These are phyloP conservation scores for Reticulitermes lucifugus DNA, from an alignment of 2,888 invertebrate species.

Conservation along the genomic window DNA sequence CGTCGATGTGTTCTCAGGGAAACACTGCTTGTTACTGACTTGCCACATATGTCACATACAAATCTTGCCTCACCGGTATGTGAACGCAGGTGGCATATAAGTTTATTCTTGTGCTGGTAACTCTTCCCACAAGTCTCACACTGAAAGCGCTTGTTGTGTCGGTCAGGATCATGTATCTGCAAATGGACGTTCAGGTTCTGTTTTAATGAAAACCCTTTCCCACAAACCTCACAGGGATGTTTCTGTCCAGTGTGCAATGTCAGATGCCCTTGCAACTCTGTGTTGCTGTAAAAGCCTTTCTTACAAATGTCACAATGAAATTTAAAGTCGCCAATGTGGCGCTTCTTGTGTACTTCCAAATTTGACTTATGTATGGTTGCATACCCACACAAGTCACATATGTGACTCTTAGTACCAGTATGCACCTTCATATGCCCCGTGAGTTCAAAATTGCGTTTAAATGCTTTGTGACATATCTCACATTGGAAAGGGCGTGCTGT, in stretches of 20 bases:
- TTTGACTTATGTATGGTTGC: constrained; percentile 56
- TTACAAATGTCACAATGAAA: constrained; percentile 36
- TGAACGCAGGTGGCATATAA: constrained; percentile 54
- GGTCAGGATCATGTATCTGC: constrained; percentile 44
- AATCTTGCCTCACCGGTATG: constrained; percentile 60
- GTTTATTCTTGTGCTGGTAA: constrained; percentile 55
- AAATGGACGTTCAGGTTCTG: constrained; percentile 58
- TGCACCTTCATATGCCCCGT: constrained; percentile 51
- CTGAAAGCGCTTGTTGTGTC: constrained; percentile 50
- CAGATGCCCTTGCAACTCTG: constrained; percentile 31
- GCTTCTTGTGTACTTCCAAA: constrained; percentile 45
- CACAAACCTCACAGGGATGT: constrained; percentile 44
- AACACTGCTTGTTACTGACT: constrained; percentile 70
- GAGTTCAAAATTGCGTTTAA: constrained; percentile 41
- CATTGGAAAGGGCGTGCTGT: constrained; percentile 63
- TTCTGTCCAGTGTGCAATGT: constrained; percentile 37
- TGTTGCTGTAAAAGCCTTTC: constrained; percentile 45
- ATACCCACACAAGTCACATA: constrained; percentile 51
- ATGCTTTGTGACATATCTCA: constrained; percentile 65
- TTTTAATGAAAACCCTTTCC: constrained; percentile 58
- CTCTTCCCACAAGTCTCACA: constrained; percentile 57
- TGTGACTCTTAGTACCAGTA: constrained; percentile 49
- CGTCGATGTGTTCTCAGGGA: constrained; percentile 72
- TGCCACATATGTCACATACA: constrained; percentile 72
- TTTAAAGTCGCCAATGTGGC: constrained; percentile 38